Evolutionary conservation across 2,888 invertebrate species (phyloP), one percentile per base, ranked within the genome.

Genomic region (Ashinkailepas kermadecensis): DNA sequence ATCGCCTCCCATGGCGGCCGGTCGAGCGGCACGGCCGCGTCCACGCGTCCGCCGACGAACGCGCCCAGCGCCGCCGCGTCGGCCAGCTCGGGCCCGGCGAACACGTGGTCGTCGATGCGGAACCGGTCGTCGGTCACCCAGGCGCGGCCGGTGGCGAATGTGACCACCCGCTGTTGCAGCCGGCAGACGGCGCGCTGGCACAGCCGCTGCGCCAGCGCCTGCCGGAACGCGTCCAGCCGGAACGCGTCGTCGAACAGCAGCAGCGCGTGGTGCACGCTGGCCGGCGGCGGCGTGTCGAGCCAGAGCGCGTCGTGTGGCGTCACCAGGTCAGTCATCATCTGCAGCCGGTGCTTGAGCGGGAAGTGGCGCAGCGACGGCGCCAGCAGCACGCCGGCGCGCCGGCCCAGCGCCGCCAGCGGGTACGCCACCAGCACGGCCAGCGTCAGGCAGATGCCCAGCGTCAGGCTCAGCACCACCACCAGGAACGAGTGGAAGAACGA

Each of bases 1-100:
- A 89, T 88, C 62, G 90, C 85, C 56, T 90, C 89, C 90, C 90
- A 90, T 8, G 89, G 87, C 0, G 90, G 89, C 81, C 87, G 86
- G 56, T 88, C 87, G 25, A 86, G 83, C 0, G 88, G 85, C 80
- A 90, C 85, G 1, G 87, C 87, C 80, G 87, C 86, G 12, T 86
- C 86, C 78, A 89, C 87, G 83, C 89, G 86, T 56, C 86, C 85
- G 3, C 87, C 87, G 9, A 90, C 85, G 84, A 89, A 89, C 78
- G 87, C 59, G 85, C 85, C 81, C 87, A 85, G 23, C 85, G 87
- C 74, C 10, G 56, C 74, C 21, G 13, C 9, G 57, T 82, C 84
- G 56, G 88, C 86, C 80, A 85, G 85, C 25, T 85, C 85, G 2
- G 88, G 87, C 83, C 88, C 88, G 57, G 86, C 85, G 82, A 87